Evolutionary conservation across 2,113 vertebrate species (phyloP), one percentile per base, ranked within the genome.

Genomic region (Octodon degus): DNA sequence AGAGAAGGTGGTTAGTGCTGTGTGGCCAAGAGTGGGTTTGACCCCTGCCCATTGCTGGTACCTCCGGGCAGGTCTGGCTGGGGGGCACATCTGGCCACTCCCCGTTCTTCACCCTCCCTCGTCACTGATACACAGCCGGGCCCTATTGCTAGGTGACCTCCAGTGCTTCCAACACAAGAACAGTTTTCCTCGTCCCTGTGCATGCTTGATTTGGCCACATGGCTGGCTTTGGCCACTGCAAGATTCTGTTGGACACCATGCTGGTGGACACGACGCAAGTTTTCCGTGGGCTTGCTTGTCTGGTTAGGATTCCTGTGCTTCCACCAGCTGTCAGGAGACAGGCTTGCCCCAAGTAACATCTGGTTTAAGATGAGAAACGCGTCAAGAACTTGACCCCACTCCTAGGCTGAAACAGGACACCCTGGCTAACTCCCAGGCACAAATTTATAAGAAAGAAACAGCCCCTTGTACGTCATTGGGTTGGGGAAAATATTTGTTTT

Each of bases 1-100:
- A 97, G 70, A 93, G 67, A 95, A 30, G 0, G 2, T 0, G 13
- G 37, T 97, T 92, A 97, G 92, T 43, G 81, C 94, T 63, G 0
- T 16, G 47, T 0, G 13, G 50, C 32, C 76, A 43, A 24, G 1
- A 0, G 77, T 0, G 27, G 63, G 55, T n/a, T 87, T 25, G 93
- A 50, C 82, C 16, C 55, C 79, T 2, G 58, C 30, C 87, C 53
- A 5, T 40, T 24, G 47, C 89, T 37, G 93, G 47, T 55, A 25
- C 53, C 5, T 5, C 1, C 16, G 60, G 43, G 67, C 1, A 40
- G 60, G 47, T 50, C 27, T 25, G 72, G 87, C 37, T 62, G 37
- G 13, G 11, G 27, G 65, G 30, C 32, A n/a, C 47, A 1, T 50
- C 50, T 50, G 76, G 43, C 43, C 5, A 6, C 7, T 83, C 60